A percentile compares a stretch with the other conserved stretches of the same genome.
These are phyloP conservation scores for Copidosoma floridanum DNA, from an alignment of 1,140 invertebrate species.

Conservation along the genomic window DNA sequence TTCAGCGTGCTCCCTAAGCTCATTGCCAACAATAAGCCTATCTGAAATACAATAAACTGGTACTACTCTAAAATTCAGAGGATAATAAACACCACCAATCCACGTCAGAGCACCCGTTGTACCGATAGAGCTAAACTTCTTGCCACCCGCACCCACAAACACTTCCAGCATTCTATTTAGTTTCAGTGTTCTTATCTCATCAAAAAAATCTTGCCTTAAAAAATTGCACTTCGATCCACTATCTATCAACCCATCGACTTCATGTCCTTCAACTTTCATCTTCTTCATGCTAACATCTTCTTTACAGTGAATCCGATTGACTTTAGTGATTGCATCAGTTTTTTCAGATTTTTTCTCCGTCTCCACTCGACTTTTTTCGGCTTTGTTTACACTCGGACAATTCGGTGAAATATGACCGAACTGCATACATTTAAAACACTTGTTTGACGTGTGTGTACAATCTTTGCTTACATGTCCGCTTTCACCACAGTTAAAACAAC, in stretches of 20 bases:
- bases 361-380: neutral
- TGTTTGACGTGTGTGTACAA: neutral
- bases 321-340: neutral
- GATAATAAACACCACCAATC: too few species aligned
- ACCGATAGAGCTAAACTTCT: too few species aligned
- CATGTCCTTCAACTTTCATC: neutral
- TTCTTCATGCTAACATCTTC: too few species aligned
- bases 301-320: neutral
- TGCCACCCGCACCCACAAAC: too few species aligned
- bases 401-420: neutral
- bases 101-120: too few species aligned
- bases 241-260: neutral
- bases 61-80: too few species aligned
- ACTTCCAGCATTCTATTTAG: too few species aligned
- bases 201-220: neutral
- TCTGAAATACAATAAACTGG: neutral
- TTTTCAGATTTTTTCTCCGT: neutral
- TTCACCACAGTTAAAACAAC: neutral
- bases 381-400: neutral
- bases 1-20: neutral
- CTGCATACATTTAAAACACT: neutral
- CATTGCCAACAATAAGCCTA: neutral
- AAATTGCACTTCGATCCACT: neutral
- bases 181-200: neutral
- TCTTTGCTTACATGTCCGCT: neutral